Evolutionary conservation across 2,888 invertebrate species (phyloP).

Genomic region (Microplitis manilae): DNA sequence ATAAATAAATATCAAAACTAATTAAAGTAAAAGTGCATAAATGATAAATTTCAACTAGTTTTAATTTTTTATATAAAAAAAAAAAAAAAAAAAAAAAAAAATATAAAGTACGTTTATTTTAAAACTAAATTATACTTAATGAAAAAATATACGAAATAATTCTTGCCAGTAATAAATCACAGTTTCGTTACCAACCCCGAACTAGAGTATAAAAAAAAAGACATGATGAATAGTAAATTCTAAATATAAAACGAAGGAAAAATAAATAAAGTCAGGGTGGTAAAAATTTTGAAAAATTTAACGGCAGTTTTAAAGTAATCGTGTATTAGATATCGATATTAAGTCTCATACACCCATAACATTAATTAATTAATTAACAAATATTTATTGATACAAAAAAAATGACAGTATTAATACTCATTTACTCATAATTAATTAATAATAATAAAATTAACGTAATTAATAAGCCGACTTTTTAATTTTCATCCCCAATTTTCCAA

Average conservation of each 20-base stretch:
- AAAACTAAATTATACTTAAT: not conserved
- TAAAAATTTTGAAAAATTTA: conserved; percentile 12
- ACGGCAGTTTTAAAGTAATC: conserved; percentile 5
- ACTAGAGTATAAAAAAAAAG: conserved; percentile 1
- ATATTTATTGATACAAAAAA: not conserved
- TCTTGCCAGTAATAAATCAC: not conserved
- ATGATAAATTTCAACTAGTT: too few relatives aligned
- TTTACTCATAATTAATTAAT: not conserved
- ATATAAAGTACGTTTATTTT: not conserved
- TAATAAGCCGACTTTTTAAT: not conserved
- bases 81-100: not conserved
- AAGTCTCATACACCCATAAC: too few relatives aligned
- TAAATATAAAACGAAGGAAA: conserved; percentile 1
- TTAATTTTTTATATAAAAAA: too few relatives aligned
- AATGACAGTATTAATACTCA: not conserved
- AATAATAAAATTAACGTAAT: not conserved
- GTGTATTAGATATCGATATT: not conserved
- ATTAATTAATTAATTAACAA: not conserved
- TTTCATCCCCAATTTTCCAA: too few relatives aligned
- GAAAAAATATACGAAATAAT: not conserved
- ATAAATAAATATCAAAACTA: too few relatives aligned
- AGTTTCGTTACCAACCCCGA: not conserved
- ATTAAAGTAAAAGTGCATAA: too few relatives aligned
- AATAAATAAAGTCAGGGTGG: not conserved
- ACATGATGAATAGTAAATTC: conserved; percentile 4